phyloP scores from a whole-genome alignment of 2,888 invertebrate species.

The Phalangium opilio region DNA sequence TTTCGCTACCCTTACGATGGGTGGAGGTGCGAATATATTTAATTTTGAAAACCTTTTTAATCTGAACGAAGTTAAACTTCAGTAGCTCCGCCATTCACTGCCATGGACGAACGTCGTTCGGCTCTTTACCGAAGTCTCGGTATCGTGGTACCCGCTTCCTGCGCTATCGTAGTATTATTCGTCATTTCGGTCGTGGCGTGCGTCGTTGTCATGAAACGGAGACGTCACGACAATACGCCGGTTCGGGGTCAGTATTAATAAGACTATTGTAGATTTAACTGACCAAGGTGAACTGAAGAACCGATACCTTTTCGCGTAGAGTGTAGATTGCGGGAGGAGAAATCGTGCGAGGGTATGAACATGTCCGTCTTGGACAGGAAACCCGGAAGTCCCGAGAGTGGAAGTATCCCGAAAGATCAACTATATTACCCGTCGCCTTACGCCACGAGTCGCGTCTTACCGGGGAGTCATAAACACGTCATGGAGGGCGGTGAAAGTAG shows the following conservation, averaged over 20 bases:
- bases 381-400: slow-evolving; percentile 16
- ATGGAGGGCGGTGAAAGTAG: slow-evolving; percentile 8
- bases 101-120: slow-evolving; percentile 13
- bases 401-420: slow-evolving; percentile 17
- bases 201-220: slow-evolving; percentile 13
- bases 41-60: background rate
- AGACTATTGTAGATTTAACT: background rate
- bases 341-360: slow-evolving; percentile 15
- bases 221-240: slow-evolving; percentile 12
- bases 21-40: slow-evolving; percentile 27
- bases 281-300: background rate
- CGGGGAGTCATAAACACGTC: slow-evolving; percentile 16
- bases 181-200: slow-evolving; percentile 18
- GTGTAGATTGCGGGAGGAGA: slow-evolving; percentile 14
- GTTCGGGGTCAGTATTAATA: slow-evolving; percentile 9
- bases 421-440: slow-evolving; percentile 19
- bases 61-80: background rate
- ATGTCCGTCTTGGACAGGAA: slow-evolving; percentile 18
- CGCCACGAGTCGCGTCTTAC: slow-evolving; percentile 16
- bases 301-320: slow-evolving; percentile 3
- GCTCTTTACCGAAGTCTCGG: slow-evolving; percentile 13
- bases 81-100: slow-evolving; percentile 9
- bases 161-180: slow-evolving; percentile 15
- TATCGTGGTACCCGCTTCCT: slow-evolving; percentile 15
- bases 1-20: slow-evolving; percentile 30